Percentiles rank a stretch among this genome's conserved stretches.
phyloP scores from a whole-genome alignment of 2,113 vertebrate species.

The Notechis scutatus region DNA sequence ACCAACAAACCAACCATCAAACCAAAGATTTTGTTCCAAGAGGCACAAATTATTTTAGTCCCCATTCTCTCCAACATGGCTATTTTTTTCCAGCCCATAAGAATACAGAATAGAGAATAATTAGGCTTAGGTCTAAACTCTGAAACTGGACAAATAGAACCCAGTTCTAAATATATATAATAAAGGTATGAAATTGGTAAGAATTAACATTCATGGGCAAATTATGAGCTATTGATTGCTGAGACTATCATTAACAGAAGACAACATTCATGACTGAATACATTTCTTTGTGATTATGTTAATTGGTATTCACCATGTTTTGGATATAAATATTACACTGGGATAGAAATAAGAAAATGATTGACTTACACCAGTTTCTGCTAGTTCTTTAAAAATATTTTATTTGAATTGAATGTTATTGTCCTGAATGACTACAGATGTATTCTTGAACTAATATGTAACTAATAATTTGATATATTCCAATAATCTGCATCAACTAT shows the following conservation, averaged over 20 bases:
- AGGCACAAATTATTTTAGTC: neutral
- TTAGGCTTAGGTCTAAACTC: neutral
- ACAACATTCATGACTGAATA: neutral
- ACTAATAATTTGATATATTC: neutral
- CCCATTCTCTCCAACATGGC: neutral
- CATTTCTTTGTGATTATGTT: neutral
- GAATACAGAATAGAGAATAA: neutral
- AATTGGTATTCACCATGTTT: neutral
- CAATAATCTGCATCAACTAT: conserved; percentile 1
- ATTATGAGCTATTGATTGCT: neutral
- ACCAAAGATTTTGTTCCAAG: neutral
- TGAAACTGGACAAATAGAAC: neutral
- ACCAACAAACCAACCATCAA: too few species aligned
- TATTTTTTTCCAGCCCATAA: neutral
- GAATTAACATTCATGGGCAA: neutral
- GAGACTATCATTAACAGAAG: neutral
- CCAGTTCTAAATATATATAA: neutral
- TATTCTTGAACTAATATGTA: neutral
- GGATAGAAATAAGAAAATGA: neutral
- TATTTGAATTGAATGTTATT: neutral
- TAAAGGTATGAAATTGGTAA: neutral
- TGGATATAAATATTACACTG: neutral
- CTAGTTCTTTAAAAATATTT: neutral
- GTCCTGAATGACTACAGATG: neutral
- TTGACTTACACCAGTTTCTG: neutral